Base-by-base conservation (phyloP, 1,140 invertebrate species). In the Panagrolaimus sp. region DNA sequence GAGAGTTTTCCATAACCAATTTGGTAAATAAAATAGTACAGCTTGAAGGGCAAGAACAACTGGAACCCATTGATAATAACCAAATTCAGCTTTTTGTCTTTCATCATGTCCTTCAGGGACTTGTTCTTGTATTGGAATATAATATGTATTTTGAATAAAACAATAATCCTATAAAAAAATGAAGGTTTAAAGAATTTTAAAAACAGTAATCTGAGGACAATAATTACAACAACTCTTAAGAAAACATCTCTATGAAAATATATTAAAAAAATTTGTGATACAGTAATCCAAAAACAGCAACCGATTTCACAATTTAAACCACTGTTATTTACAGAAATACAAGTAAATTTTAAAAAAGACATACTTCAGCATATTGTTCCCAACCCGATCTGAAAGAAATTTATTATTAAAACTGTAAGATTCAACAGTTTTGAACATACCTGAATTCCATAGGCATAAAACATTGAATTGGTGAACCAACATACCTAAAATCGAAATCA, bases 1-100 rank as follows among this genome's bases (percentile, higher is more conserved):
- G n/a, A 87, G 73, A 1, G 84, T 82, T 45, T 85, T 76, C 86
- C 86, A 87, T 20, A 86, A 79, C 66, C 86, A 85, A 51, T 84
- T 84, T 4, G 86, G 86, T 53, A 86, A 47, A 74, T 86, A 87
- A 75, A 86, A 87, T 71, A 87, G 75, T 16, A 86, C 74, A 1
- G 85, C 86, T 74, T 87, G 85, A 1, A 87, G 71, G 11, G 86
- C 80, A 13, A 87, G 74, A 70, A 87, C 83, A 38, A 87, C 69
- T 3, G 79, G 79, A 11, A 80, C 79, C 79, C 72, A 75, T 53
- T 82, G 80, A 70, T 82, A 82, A 67, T 82, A 82, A 9, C 78
- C 77, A 63, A 82, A 78, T 63, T 82, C 70, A 16, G 69, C 70
- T 46, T 82, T 63, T 47, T 82, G 68, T 16, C 80, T 72, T 45